Evolutionary conservation across 2,113 vertebrate genomes (phyloP).

Genomic region (Macquaria australasica): DNA sequence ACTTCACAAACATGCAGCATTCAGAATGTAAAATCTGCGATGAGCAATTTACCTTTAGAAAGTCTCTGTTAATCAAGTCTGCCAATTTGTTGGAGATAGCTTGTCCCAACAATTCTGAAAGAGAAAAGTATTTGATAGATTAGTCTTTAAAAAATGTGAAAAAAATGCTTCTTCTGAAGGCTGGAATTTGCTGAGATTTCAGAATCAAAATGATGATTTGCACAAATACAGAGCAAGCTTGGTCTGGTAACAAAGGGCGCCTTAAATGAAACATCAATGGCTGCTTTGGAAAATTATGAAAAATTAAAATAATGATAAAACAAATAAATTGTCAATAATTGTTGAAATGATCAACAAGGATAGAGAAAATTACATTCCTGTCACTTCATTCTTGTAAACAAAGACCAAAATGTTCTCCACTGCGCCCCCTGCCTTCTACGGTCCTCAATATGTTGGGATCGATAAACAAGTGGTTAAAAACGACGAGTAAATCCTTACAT

Average conservation of each 20-base stretch:
- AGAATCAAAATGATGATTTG: conserved; percentile 68
- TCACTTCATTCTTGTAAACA: conserved; percentile 83
- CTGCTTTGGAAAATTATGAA: neutral
- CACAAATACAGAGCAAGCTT: conserved; percentile 31
- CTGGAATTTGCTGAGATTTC: conserved; percentile 55
- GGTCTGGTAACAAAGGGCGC: conserved; percentile 17
- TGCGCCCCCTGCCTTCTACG: conserved; percentile 81
- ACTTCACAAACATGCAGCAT: conserved; percentile 26
- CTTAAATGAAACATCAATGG: neutral
- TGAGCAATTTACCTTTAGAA: conserved; percentile 78
- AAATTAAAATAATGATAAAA: neutral
- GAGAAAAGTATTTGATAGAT: conserved; percentile 26
- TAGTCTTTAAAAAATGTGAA: neutral
- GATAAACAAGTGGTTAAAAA: conserved; percentile 73
- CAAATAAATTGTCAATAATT: neutral
- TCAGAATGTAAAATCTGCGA: neutral
- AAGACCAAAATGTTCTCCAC: conserved; percentile 72
- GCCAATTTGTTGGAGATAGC: conserved; percentile 83
- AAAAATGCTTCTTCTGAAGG: neutral
- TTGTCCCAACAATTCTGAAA: conserved; percentile 85
- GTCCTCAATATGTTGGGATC: conserved; percentile 50
- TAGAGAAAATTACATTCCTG: conserved; percentile 44
- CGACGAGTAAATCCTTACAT: conserved; percentile 22
- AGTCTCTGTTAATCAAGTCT: conserved; percentile 86
- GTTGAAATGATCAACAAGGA: neutral